These are phyloP conservation scores for Drosophila histrio DNA, from an alignment of 2,888 invertebrate genomes.

Conservation along the genomic window DNA sequence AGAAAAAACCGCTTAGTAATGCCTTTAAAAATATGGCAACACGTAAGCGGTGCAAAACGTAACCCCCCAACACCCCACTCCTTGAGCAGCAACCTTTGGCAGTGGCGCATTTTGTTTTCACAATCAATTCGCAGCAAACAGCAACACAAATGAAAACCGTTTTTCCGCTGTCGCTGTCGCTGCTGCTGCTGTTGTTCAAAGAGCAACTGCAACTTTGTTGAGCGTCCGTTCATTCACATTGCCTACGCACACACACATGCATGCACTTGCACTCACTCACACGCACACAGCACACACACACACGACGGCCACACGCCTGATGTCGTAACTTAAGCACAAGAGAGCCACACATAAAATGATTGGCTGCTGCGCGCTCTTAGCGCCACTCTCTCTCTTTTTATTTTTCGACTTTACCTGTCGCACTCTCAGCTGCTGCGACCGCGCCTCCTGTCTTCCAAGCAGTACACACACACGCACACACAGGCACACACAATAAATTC, in stretches of 20 bases:
- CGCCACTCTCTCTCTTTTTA: slow-evolving; percentile 26
- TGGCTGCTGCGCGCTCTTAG: slow-evolving; percentile 39
- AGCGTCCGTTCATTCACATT: slow-evolving; percentile 73
- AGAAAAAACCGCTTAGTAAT: slow-evolving; percentile 77
- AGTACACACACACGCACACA: slow-evolving; percentile 13
- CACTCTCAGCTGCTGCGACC: slow-evolving; percentile 45
- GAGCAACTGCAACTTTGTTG: slow-evolving; percentile 64
- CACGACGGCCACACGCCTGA: slow-evolving; percentile 52
- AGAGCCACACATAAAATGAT: neutral
- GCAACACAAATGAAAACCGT: slow-evolving; percentile 52
- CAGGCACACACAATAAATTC: slow-evolving; percentile 52
- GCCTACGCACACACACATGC: slow-evolving; percentile 34
- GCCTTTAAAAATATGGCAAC: slow-evolving; percentile 79
- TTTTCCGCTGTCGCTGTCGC: slow-evolving; percentile 42
- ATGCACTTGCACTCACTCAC: slow-evolving; percentile 18
- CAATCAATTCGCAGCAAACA: slow-evolving; percentile 55
- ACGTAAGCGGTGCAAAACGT: slow-evolving; percentile 67
- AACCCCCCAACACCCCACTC: neutral
- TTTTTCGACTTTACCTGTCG: slow-evolving; percentile 66
- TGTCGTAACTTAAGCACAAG: slow-evolving; percentile 69
- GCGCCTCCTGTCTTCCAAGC: slow-evolving; percentile 61
- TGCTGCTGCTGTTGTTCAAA: slow-evolving; percentile 26
- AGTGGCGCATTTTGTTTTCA: slow-evolving; percentile 65
- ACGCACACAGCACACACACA: slow-evolving; percentile 6
- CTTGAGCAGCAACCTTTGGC: neutral